Evolutionary conservation across 2,888 invertebrate species (phyloP).

Genomic region (Griposia aprilina): DNA sequence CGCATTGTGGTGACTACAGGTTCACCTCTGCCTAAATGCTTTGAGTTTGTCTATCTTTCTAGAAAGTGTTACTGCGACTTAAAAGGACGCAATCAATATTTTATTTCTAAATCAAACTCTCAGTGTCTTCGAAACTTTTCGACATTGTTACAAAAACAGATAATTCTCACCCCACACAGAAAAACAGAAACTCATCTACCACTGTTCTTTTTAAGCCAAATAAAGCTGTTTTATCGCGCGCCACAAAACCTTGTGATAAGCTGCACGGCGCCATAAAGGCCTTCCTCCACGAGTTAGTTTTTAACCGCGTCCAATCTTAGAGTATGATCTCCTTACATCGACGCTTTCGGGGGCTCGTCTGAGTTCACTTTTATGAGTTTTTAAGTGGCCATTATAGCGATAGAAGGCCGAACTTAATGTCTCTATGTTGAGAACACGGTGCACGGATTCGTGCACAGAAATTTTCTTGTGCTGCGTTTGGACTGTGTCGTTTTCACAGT

Average conservation of each 20-base stretch:
- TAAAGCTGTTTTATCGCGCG: conserved; percentile 63
- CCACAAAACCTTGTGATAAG: conserved; percentile 67
- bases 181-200: background rate
- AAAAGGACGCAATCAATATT: background rate
- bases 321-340: conserved; percentile 74
- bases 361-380: conserved; percentile 86
- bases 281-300: conserved; percentile 57
- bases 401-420: conserved; percentile 83
- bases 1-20: too few species aligned
- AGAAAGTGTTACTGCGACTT: background rate
- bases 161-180: background rate
- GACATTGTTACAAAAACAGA: background rate
- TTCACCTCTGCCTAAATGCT: background rate
- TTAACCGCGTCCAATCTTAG: conserved; percentile 64
- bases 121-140: background rate
- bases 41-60: background rate
- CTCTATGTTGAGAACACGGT: conserved; percentile 76
- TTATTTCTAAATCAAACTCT: too few species aligned
- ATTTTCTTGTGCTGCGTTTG: conserved; percentile 74
- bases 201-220: conserved; percentile 33
- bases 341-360: conserved; percentile 73
- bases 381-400: conserved; percentile 87
- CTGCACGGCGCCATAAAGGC: conserved; percentile 63
- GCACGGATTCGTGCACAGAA: conserved; percentile 65
- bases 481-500: conserved; percentile 26